A percentile compares a stretch with the other conserved stretches of the same genome.
phyloP scores from a whole-genome alignment of 2,113 vertebrate genomes.

The Myiopsitta monachus region DNA sequence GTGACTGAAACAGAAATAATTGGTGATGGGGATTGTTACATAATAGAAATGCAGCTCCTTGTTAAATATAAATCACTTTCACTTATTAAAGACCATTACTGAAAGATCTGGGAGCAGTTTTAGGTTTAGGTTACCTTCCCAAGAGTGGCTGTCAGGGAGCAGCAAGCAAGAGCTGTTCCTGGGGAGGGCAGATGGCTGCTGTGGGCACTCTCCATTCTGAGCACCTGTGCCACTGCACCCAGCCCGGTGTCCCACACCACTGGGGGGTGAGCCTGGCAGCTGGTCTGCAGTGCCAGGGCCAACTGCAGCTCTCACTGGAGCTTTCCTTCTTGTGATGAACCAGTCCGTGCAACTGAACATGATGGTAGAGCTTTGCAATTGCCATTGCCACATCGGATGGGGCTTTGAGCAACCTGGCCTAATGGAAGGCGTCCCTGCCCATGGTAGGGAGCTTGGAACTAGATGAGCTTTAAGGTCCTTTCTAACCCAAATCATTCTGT shows the following conservation, averaged over 20 bases:
- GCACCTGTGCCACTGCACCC: not conserved
- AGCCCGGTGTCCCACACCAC: rapidly evolving
- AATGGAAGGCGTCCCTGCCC: not conserved
- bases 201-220: rapidly evolving
- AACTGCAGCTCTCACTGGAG: not conserved
- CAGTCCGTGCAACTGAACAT: no score
- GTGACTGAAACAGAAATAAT: not conserved
- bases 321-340: rapidly evolving
- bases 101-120: not conserved
- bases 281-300: not conserved
- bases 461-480: not conserved
- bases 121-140: not conserved
- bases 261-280: rapidly evolving
- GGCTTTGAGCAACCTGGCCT: not conserved
- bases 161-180: not conserved
- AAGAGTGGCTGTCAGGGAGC: not conserved
- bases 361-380: not conserved
- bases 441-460: not conserved
- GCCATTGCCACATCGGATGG: not conserved
- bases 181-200: not conserved
- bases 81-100: rapidly evolving
- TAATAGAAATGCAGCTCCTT: not conserved
- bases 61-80: not conserved
- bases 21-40: not conserved
- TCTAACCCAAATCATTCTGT: not conserved